Evolutionary conservation across 1,140 invertebrate species (phyloP).

Genomic region (Pseudachorutes palmiensis): DNA sequence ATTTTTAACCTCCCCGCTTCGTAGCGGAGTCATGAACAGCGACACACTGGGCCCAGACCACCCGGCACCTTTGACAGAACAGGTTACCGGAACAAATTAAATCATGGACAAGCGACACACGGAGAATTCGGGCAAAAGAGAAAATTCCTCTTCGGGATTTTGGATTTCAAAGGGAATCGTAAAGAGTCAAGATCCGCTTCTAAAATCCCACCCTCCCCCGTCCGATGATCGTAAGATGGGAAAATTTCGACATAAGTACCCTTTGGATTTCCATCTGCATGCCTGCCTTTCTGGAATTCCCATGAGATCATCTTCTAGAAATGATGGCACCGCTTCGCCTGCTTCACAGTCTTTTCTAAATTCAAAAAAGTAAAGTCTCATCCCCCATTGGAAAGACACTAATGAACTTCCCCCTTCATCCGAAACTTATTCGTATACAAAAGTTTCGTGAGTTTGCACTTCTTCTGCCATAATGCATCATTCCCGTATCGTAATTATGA

Average conservation of each 20-base stretch:
- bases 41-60: background rate
- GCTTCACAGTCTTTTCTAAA: background rate
- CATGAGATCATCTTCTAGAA: background rate
- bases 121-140: background rate
- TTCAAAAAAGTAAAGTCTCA: background rate
- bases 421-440: background rate
- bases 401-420: background rate
- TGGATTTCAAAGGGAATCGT: background rate
- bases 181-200: background rate
- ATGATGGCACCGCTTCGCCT: background rate
- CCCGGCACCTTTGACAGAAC: background rate
- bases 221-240: background rate
- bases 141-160: background rate
- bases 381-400: background rate
- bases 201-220: background rate
- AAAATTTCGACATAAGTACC: background rate
- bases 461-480: background rate
- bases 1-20: background rate
- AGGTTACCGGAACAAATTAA: background rate
- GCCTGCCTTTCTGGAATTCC: background rate
- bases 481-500: background rate
- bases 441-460: background rate
- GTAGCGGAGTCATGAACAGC: background rate
- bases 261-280: background rate
- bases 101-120: background rate